These are phyloP conservation scores for Rhegmatorhina hoffmannsi DNA, from an alignment of 2,113 vertebrate genomes.

Conservation along the genomic window DNA sequence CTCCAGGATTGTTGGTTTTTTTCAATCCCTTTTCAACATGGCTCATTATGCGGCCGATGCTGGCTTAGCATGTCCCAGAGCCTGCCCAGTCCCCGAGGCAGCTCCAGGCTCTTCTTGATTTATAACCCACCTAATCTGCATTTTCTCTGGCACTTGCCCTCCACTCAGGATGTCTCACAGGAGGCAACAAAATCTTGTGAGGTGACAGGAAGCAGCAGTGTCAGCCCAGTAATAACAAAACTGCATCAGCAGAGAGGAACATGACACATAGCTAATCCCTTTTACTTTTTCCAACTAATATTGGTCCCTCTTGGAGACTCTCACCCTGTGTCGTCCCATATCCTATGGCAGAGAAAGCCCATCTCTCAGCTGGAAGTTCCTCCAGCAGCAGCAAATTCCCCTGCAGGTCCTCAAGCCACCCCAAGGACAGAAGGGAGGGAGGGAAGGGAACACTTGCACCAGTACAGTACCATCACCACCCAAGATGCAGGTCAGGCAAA, in stretches of 20 bases:
- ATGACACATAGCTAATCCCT: not conserved
- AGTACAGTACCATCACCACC: not conserved
- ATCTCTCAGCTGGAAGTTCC: not conserved
- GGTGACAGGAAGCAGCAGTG: not conserved
- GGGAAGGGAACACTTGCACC: not conserved
- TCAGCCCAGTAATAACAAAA: not conserved
- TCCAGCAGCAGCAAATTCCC: not conserved
- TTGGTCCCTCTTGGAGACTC: not conserved
- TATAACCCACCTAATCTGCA: not conserved
- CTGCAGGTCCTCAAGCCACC: not conserved
- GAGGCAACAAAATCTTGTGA: not conserved
- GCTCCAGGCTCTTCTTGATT: not conserved
- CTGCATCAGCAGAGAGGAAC: not conserved
- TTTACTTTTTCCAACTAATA: not conserved
- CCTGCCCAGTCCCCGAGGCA: not conserved
- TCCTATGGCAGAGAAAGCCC: rapidly evolving
- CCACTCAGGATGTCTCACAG: not conserved
- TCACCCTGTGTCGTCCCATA: not conserved
- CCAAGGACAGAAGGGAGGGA: not conserved
- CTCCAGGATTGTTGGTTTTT: not conserved
- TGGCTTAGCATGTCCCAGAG: not conserved
- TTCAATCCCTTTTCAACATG: not conserved
- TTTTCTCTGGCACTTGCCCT: not conserved
- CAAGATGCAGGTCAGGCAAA: rapidly evolving
- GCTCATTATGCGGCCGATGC: not conserved